Percentiles rank a stretch among this genome's conserved stretches.
These are phyloP conservation scores for Melipona beecheii DNA, from an alignment of 2,888 invertebrate genomes.

Conservation along the genomic window DNA sequence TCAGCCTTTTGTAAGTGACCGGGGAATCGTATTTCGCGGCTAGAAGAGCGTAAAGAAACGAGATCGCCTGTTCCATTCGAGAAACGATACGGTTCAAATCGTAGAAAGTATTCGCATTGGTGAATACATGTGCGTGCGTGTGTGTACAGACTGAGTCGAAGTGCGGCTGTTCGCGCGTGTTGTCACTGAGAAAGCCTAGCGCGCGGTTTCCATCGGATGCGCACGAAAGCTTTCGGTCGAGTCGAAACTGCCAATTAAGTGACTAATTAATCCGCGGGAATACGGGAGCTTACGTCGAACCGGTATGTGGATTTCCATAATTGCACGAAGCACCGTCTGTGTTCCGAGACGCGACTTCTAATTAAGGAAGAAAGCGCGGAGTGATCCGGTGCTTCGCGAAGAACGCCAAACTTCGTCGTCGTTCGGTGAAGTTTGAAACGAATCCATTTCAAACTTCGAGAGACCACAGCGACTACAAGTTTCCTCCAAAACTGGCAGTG, in stretches of 20 bases:
- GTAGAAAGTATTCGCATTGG: not conserved
- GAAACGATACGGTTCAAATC: slow-evolving; percentile 14
- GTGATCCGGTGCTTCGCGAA: slow-evolving; percentile 12
- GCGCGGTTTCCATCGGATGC: slow-evolving; percentile 36
- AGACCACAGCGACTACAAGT: too few relatives aligned
- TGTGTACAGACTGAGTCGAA: not conserved
- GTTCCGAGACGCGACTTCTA: slow-evolving; percentile 50
- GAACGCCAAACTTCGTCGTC: not conserved
- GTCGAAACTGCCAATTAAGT: slow-evolving; percentile 37
- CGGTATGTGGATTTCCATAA: slow-evolving; percentile 42
- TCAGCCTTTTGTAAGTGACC: not conserved
- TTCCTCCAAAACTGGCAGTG: too few relatives aligned
- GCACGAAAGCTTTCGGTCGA: slow-evolving; percentile 22
- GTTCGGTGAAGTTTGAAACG: slow-evolving; percentile 20
- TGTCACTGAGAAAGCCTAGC: slow-evolving; percentile 23
- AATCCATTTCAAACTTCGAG: not conserved
- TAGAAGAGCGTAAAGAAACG: slow-evolving; percentile 58
- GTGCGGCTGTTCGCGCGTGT: not conserved
- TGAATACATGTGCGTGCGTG: not conserved
- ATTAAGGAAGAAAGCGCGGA: slow-evolving; percentile 52
- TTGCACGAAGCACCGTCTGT: slow-evolving; percentile 35
- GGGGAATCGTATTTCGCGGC: slow-evolving; percentile 50
- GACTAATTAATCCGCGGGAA: slow-evolving; percentile 41
- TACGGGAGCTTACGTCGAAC: slow-evolving; percentile 38
- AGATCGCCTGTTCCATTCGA: slow-evolving; percentile 35